A percentile compares a stretch with the other conserved stretches of the same genome.
These are phyloP conservation scores for Lasioglossum lativentre DNA, from an alignment of 2,888 invertebrate species.

Conservation along the genomic window DNA sequence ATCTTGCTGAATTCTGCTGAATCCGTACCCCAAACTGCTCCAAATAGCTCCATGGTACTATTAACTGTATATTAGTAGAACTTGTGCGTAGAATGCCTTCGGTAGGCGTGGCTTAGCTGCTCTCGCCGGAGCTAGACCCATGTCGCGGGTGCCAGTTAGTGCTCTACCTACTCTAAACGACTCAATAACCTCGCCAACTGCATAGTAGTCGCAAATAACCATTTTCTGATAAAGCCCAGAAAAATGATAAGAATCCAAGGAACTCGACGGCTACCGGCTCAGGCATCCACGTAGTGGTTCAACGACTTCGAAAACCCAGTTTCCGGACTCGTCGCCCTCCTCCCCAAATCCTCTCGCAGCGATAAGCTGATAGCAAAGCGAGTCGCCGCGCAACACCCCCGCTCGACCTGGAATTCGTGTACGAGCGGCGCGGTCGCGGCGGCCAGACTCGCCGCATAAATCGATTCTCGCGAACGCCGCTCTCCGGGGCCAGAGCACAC, in stretches of 20 bases:
- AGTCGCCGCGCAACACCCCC: not conserved
- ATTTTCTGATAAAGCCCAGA: not conserved
- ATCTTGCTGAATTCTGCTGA: not conserved
- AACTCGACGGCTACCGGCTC: not conserved
- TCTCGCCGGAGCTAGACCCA: not conserved
- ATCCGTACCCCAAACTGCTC: not conserved
- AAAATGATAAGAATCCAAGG: not conserved
- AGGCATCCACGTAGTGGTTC: not conserved
- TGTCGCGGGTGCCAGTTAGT: not conserved
- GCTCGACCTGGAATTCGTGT: not conserved
- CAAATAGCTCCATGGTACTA: not conserved
- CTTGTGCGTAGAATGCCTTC: no score
- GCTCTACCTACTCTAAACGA: not conserved
- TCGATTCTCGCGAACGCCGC: slow-evolving; percentile 4
- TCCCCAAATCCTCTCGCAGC: not conserved
- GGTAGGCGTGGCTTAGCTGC: no score
- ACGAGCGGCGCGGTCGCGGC: not conserved
- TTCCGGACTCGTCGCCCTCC: not conserved
- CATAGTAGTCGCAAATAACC: not conserved
- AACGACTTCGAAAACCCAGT: not conserved
- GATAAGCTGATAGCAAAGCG: not conserved
- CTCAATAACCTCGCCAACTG: not conserved
- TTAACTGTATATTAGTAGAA: not conserved
- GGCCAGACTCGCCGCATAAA: not conserved
- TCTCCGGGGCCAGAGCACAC: not conserved